Percentiles rank a stretch among this genome's conserved stretches.
Evolutionary conservation across 2,888 invertebrate species (phyloP).

Genomic region (Helicoverpa assulta): DNA sequence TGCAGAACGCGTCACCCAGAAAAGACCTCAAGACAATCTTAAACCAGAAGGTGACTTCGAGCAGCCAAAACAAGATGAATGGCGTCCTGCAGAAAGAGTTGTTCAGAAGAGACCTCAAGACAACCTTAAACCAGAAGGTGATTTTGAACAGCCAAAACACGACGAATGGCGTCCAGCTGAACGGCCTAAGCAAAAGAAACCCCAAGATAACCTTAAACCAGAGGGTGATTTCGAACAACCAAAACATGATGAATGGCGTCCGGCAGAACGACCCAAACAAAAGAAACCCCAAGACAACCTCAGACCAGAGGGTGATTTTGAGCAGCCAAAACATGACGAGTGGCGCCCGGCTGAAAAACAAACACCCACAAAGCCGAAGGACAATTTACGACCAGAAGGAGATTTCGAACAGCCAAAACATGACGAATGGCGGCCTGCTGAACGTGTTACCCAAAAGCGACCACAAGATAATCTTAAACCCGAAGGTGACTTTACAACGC

Average conservation of each 20-base stretch:
- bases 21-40: slow-evolving; percentile 86
- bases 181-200: slow-evolving; percentile 31
- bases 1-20: slow-evolving; percentile 79
- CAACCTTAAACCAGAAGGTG: slow-evolving; percentile 89
- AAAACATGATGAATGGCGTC: slow-evolving; percentile 43
- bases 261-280: slow-evolving; percentile 33
- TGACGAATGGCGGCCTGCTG: slow-evolving; percentile 51
- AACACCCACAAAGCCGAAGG: slow-evolving; percentile 38
- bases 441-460: slow-evolving; percentile 78
- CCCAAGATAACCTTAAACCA: slow-evolving; percentile 38
- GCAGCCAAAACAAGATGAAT: slow-evolving; percentile 69
- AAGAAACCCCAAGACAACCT: slow-evolving; percentile 84
- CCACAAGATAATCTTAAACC: slow-evolving; percentile 74
- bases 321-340: slow-evolving; percentile 73
- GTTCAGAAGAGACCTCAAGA: slow-evolving; percentile 82
- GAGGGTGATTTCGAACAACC: slow-evolving; percentile 45
- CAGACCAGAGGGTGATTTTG: slow-evolving; percentile 72
- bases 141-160: slow-evolving; percentile 76
- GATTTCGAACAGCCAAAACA: slow-evolving; percentile 38
- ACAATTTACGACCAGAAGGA: slow-evolving; percentile 42
- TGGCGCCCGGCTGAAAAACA: slow-evolving; percentile 49
- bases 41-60: slow-evolving; percentile 90
- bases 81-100: slow-evolving; percentile 85
- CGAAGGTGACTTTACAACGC: slow-evolving; percentile 71
- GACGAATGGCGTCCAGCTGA: slow-evolving; percentile 62